Base-by-base conservation (phyloP, 2,888 invertebrate genomes). In the Acrobasis consociella region DNA sequence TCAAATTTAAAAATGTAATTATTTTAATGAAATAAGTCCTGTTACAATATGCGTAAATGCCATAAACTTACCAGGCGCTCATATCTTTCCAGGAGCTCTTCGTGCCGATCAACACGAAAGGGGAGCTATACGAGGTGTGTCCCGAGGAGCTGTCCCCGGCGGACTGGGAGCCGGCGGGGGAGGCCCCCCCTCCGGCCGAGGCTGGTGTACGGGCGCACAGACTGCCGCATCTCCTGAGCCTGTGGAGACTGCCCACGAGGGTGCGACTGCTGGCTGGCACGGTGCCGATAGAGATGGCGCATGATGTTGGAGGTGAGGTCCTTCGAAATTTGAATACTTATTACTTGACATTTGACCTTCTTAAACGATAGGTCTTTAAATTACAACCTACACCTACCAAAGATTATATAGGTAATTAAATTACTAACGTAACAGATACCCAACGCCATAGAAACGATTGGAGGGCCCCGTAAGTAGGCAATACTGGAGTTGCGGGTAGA, bases 81-180 rank as follows among this genome's bases (percentile, higher is more conserved):
- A 67, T 76, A 58, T 63, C 9, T 46, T 90, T 93, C 70, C 94
- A 94, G 94, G 94, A 95, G 82, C 90, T 96, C 71, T 96, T 95
- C 85, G 95, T 96, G 71, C 95, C 96, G 37, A 93, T 96, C 77
- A 94, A 95, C 74, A 95, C 95, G 61, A 95, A 96, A 81, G 96
- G 96, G 52, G 95, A 96, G 83, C 94, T 96, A 83, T 96, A 95
- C 83, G 89, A 95, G 88, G 84, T 95, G 86, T 83, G 94, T 85
- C 88, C 93, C 67, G 85, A 90, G 80, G 86, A 91, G 89, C 71
- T 92, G 77, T 93, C 93, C 49, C 93, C 92, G 58, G 93, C 87
- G 69, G 93, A 93, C 68, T 90, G 93, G 85, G 89, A 93, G 69
- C 89, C 77, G 77, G 93, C 80, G 77, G 93, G 71, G 71, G 93